These are phyloP conservation scores for Zaprionus obscuricornis DNA, from an alignment of 2,888 invertebrate genomes.

Conservation along the genomic window DNA sequence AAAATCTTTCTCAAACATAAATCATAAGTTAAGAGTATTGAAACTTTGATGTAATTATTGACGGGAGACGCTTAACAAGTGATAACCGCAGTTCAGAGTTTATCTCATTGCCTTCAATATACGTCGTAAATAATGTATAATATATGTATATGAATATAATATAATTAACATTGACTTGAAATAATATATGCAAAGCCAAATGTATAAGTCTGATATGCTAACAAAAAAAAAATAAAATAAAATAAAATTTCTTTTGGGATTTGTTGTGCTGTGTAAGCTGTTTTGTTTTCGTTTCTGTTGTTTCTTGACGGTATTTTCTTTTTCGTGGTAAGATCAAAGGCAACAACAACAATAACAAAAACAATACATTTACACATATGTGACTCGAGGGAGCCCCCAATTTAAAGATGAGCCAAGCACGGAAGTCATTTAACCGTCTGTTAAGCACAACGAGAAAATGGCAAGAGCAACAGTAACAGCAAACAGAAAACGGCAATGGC, in stretches of 20 bases:
- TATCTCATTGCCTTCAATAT: too few species aligned
- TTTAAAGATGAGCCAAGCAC: constrained; percentile 29
- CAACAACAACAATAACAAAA: not conserved
- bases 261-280: not conserved
- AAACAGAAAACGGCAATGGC: constrained; percentile 38
- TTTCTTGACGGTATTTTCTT: not conserved
- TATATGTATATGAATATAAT: not conserved
- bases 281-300: not conserved
- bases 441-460: constrained; percentile 39
- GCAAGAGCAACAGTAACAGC: constrained; percentile 4
- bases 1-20: too few species aligned
- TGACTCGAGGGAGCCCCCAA: too few species aligned
- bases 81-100: too few species aligned
- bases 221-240: constrained; percentile 4
- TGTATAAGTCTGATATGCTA: not conserved
- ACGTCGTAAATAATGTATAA: not conserved
- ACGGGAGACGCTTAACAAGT: too few species aligned
- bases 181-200: too few species aligned
- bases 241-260: not conserved
- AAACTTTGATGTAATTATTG: too few species aligned
- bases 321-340: not conserved
- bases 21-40: too few species aligned
- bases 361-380: not conserved
- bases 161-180: not conserved
- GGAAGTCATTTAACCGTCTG: constrained; percentile 74